Base-by-base conservation (phyloP, 53 echinoderm and acorn worm genomes). In the Luidia sarsii region DNA sequence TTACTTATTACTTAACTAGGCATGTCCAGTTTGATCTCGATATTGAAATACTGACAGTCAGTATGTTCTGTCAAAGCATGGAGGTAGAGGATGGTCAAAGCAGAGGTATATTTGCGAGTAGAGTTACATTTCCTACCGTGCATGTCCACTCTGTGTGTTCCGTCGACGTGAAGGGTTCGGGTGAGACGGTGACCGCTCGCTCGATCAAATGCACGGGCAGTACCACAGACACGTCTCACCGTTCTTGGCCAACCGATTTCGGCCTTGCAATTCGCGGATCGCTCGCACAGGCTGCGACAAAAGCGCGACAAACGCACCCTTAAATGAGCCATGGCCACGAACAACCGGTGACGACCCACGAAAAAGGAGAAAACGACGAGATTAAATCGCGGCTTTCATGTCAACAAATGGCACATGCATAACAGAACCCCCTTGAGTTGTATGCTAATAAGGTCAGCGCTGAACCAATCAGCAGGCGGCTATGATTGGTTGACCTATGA, bases 401-500 rank as follows among this genome's bases (percentile, higher is more conserved):
- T 34, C 18, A 69, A 20, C 21, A 33, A 4, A 21, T 21, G 25
- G 21, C 67, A 67, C 67, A 67, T 56, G 39, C 34, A n/a, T 41
- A 41, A 41, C 41, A 41, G n/a, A n/a, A n/a, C n/a, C n/a, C n/a
- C n/a, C 25, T 57, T 16, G 31, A 35, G n/a, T 33, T 67, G 46
- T 65, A 72, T 72, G 72, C 56, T 72, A 72, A 72, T 55, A 38
- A 72, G 72, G 72, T 54, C 71, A 71, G 54, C 4, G 23, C n/a
- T 20, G 23, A 19, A 21, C 54, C 70, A 70, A 70, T 70, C 70
- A 70, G 16, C 16, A 2, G 50, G 33, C 70, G 21, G 32, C 38
- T 11, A 54, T 71, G 4, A 36, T n/a, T 20, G 19, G 7, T 71
- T 54, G 71, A 71, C 71, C 71, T 20, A 28, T 50, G 70, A 70